Base-by-base conservation (phyloP, 2,797 vertebrate species). In the Hephaestus fuliginosus region DNA sequence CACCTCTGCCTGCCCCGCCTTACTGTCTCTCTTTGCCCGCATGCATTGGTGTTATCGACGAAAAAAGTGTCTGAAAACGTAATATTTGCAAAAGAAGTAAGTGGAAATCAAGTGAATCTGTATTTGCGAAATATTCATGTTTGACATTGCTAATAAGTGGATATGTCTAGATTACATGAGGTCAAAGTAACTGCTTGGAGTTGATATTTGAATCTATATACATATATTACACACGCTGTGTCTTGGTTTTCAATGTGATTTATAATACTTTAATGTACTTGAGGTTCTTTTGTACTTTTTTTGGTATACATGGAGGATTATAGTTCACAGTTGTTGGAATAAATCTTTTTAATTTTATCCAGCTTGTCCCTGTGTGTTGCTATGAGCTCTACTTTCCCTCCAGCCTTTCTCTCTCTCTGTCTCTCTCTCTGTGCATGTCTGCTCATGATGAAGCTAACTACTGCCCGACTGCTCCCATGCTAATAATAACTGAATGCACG, bases 11-110 rank as follows among this genome's bases (percentile, higher is more conserved):
- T 90, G 70, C 86, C 89, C 90, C 61, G 76, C 90, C 92, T 95
- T 93, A 91, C 82, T 90, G 83, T 88, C 88, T 88, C 78, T 94
- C 90, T 95, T 92, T 89, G 92, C 94, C 91, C 94, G 98, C 98
- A 99, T 99, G 98, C 96, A 95, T 97, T 94, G 96, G 89, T 98
- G 96, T 98, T 97, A 96, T 96, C 94, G 95, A 96, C 89, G 88
- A 93, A 95, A 93, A 95, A 93, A 83, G 81, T 88, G 92, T 91
- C 82, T 94, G 90, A 93, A 94, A 94, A 93, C 67, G 57, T 91
- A 82, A 85, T 87, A 90, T 86, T 88, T 87, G 74, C 86, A 89
- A 91, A 89, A 87, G 70, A 90, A 81, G 51, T 86, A 91, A 58
- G 72, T 92, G 90, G 85, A 91, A 90, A 83, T 79, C 25, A 91